phyloP scores from a whole-genome alignment of 2,888 invertebrate genomes.

The Eristalinus sepulchralis region DNA sequence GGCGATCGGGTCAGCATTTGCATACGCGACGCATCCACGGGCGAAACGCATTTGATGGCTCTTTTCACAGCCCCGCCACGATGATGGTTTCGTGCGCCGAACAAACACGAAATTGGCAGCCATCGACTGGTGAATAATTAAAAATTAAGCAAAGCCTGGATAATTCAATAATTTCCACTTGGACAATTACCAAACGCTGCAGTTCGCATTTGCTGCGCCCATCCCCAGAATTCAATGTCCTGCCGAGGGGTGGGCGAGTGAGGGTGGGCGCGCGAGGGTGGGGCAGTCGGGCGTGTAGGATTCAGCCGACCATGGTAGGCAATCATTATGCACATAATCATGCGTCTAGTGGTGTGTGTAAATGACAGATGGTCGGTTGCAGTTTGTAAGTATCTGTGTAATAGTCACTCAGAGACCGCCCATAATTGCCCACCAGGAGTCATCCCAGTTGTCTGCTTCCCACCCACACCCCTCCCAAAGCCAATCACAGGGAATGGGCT shows the following conservation, averaged over 20 bases:
- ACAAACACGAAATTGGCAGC: background rate
- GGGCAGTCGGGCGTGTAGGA: background rate
- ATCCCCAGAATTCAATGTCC: conserved; percentile 12
- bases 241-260: background rate
- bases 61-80: background rate
- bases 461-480: background rate
- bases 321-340: conserved; percentile 49
- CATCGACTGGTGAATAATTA: conserved; percentile 40
- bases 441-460: conserved; percentile 35
- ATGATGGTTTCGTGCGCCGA: background rate
- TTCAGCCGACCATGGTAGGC: conserved; percentile 1
- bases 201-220: conserved; percentile 5
- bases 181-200: conserved; percentile 60
- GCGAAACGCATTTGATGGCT: background rate
- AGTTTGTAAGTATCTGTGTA: conserved; percentile 16
- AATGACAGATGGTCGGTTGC: background rate
- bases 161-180: conserved; percentile 60
- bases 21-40: background rate
- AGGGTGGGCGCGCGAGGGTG: background rate
- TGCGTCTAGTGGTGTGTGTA: background rate
- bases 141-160: conserved; percentile 46
- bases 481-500: background rate
- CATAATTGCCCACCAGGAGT: conserved; percentile 47
- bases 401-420: conserved; percentile 35
- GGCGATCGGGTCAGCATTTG: background rate